These are phyloP conservation scores for Mustela nigripes DNA, from an alignment of 2,113 vertebrate genomes.

Conservation along the genomic window DNA sequence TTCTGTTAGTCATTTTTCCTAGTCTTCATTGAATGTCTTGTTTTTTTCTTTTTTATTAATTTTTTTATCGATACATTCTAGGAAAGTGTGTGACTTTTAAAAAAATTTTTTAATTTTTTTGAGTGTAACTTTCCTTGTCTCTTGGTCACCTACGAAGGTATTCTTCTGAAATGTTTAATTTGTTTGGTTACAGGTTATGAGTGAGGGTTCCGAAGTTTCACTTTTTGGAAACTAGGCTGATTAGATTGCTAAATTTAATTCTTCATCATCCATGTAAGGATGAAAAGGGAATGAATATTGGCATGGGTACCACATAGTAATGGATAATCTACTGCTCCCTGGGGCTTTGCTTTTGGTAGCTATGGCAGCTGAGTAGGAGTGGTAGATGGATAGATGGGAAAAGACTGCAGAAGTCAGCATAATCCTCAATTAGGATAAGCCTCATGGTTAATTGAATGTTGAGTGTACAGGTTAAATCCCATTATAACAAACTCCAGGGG, in stretches of 20 bases:
- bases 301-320: background rate
- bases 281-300: constrained; percentile 40
- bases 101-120: background rate
- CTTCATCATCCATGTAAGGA: background rate
- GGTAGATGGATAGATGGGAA: constrained; percentile 57
- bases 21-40: background rate
- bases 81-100: background rate
- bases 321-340: constrained; percentile 43
- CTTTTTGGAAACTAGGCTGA: constrained; percentile 32
- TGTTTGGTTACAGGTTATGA: constrained; percentile 20
- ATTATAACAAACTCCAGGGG: constrained; percentile 71
- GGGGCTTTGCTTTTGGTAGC: constrained; percentile 58
- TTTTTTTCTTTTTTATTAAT: constrained; percentile 38
- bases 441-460: constrained; percentile 75
- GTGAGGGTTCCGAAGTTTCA: constrained; percentile 21
- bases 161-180: constrained; percentile 25
- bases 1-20: background rate
- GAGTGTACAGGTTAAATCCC: constrained; percentile 76
- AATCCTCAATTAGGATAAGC: constrained; percentile 75
- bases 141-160: background rate
- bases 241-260: constrained; percentile 29
- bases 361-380: background rate
- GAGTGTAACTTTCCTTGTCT: background rate
- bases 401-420: constrained; percentile 51
- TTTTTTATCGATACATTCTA: background rate